Evolutionary conservation across 1,140 invertebrate genomes (phyloP), one percentile per base, ranked within the genome.

Genomic region (Temnothorax longispinosus): DNA sequence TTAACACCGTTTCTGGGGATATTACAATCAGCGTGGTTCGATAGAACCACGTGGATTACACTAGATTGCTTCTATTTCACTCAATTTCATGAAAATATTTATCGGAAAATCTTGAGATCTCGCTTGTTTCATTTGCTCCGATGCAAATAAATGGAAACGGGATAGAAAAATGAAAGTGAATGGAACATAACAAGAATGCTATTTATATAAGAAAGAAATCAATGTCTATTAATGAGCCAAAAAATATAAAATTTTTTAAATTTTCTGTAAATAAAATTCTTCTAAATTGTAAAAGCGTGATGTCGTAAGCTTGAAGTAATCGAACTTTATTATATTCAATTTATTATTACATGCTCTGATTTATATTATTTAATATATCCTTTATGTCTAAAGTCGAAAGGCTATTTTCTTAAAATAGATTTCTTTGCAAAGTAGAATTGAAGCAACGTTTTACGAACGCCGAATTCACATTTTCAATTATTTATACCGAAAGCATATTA

Each of bases 1-100:
- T 88, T 85, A 76, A 32, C 44, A 72, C 7, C 8, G 1, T 74
- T 58, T 35, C 69, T 38, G 44, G 7, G 10, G 47, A 69, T 38
- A 71, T 71, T 54, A 52, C 21, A 56, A 52, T 54, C 65, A 44
- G 15, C 21, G 7, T 58, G n/a, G n/a, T n/a, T n/a, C 38, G 41
- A 27, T 81, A 56, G 74, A 75, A 74, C 32, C 8, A 21, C n/a
- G 1, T 44, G 18, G 35, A 67, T 60, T 60, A 10, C 18, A 50
- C 21, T 38, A 1, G 15, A 35, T 32, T 50, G 67, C n/a, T 54
- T 35, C 27, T 71, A 56, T 32, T 71, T 71, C 4, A 27, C 27
- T 54, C 21, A 13, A 58, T 58, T 50, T 50, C 50, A 32, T 1
- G 1, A 35, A 74, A 11, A 41, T 56, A 11, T 71, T 15, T 27